These are phyloP conservation scores for Phyllopteryx taeniolatus DNA, from an alignment of 2,113 vertebrate genomes.

Conservation along the genomic window DNA sequence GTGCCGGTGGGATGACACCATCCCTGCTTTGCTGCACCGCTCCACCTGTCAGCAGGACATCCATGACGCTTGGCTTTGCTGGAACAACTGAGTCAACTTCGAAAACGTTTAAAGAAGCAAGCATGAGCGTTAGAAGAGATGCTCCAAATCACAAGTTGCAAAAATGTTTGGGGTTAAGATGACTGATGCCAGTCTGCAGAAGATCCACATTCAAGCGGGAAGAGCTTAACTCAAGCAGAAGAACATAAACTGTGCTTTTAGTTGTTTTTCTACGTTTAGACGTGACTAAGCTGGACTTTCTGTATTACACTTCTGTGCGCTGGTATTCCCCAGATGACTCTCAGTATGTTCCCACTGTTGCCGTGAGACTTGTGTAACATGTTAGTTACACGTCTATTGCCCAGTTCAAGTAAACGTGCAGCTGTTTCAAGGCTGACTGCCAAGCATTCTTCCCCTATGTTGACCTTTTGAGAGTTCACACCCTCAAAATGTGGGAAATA, in stretches of 20 bases:
- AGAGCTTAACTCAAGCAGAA: background rate
- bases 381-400: slow-evolving; percentile 5
- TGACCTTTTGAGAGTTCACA: background rate
- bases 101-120: background rate
- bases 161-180: background rate
- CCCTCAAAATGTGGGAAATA: background rate
- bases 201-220: background rate
- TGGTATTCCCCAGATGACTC: slow-evolving; percentile 1
- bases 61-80: background rate
- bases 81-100: background rate
- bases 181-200: background rate
- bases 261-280: background rate
- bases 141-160: background rate
- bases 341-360: background rate
- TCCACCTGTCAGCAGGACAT: background rate
- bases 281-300: background rate
- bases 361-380: slow-evolving; percentile 2
- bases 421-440: background rate
- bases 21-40: background rate
- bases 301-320: background rate
- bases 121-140: background rate
- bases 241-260: background rate
- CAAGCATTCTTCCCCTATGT: background rate
- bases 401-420: background rate
- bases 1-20: background rate